Evolutionary conservation across 2,113 vertebrate species (phyloP), one percentile per base, ranked within the genome.

Genomic region (Platycercus adscitus): DNA sequence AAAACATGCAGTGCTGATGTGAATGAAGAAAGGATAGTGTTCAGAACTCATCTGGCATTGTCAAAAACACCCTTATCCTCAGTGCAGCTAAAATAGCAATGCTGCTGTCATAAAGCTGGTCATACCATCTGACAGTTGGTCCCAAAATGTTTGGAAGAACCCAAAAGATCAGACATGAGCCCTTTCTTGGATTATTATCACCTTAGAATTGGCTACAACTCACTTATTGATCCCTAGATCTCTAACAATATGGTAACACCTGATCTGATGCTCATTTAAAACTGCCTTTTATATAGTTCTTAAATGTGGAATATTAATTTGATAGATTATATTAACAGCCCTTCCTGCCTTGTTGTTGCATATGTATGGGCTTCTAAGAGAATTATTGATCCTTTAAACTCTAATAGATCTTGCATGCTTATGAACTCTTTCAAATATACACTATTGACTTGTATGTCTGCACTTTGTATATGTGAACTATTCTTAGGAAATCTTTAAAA

Each of bases 401-500:
- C 60, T 87, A 92, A 94, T 80, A 89, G 55, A 93, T 89, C 83
- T 95, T 88, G 25, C 88, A 94, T 86, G 79, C 70, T 95, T 92
- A 75, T 95, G 81, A 90, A 92, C 77, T 76, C 43, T 96, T 96
- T 83, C 63, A 72, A 91, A 85, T 80, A 56, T 60, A 72, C 80
- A 52, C 70, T 96, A 86, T 83, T 96, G 87, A 96, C 81, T 94
- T 85, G 60, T 89, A 56, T 10, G 15, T 73, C 75, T 94, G 46
- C 85, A 96, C 81, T 83, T 86, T 81, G 47, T 88, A 79, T 92
- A 66, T 90, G 80, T 96, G 92, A 96, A 89, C 96, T 97, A 96
- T 97, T 97, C 89, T 92, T 93, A 81, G 41, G 76, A 80, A 97
- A 86, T 73, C 52, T 95, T 97, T 95, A 94, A 96, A 96, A 93